Conservation (phyloP, 1,140 invertebrate species). For the Euglossa dilemma region DNA sequence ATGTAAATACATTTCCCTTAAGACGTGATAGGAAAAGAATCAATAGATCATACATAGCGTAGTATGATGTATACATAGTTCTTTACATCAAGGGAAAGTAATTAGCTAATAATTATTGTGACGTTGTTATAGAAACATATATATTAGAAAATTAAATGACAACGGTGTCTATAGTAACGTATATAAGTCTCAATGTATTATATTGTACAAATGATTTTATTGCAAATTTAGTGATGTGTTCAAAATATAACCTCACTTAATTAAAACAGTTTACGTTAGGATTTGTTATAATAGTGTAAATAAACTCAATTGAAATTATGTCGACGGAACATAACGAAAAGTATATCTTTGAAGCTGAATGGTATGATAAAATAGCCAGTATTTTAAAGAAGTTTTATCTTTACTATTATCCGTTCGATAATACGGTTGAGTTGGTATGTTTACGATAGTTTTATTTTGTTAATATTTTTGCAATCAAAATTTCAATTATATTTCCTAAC, state of each 20-base stretch:
- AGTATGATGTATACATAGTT: too few species aligned
- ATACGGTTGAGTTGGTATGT: slow-evolving; percentile 89
- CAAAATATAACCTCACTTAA: slow-evolving; percentile 2
- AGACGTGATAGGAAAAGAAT: too few species aligned
- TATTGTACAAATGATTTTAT: not conserved
- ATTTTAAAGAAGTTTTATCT: slow-evolving; percentile 88
- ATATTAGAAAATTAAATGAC: not conserved
- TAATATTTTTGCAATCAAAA: not conserved
- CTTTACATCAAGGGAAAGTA: not conserved
- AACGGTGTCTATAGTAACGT: not conserved
- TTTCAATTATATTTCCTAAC: slow-evolving; percentile 14
- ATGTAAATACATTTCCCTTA: too few species aligned
- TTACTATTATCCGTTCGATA: slow-evolving; percentile 89
- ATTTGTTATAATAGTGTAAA: not conserved
- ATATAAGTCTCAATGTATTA: not conserved
- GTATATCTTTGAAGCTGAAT: slow-evolving; percentile 88
- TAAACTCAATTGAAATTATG: slow-evolving; percentile 58
- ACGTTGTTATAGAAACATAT: not conserved
- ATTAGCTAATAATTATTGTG: not conserved
- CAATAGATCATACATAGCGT: too few species aligned
- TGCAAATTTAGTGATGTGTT: not conserved
- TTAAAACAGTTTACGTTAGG: not conserved
- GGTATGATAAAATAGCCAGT: slow-evolving; percentile 90
- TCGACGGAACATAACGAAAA: slow-evolving; percentile 68
- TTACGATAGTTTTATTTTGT: slow-evolving; percentile 6